Evolutionary conservation across 2,888 invertebrate species (phyloP), one percentile per base, ranked within the genome.

Genomic region (Chironomus tentans): DNA sequence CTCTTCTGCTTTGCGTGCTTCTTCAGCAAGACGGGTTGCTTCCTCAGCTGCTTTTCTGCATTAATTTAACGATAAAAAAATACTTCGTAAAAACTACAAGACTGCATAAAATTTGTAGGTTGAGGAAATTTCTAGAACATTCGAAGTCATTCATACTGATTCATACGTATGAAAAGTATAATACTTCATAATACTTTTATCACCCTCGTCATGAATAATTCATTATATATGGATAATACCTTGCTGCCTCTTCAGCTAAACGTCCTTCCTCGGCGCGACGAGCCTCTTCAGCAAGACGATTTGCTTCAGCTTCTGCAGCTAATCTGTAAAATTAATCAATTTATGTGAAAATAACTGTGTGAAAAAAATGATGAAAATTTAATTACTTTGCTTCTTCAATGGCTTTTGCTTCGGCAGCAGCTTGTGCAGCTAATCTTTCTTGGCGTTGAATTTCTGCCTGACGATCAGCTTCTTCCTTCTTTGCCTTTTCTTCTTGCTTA

Each of bases 401-500:
- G 13, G 85, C 84, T 70, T 84, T 84, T 76, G 83, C 80, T 79
- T 85, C 84, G 46, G 85, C 85, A 61, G 85, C 85, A 15, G 84
- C 85, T 80, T 84, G 82, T 62, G 85, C 84, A 13, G 85, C 85
- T 50, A 84, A 79, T 76, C 83, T 82, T 78, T 85, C 85, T 79
- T 85, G 84, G 65, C 84, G 79, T 10, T 83, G 87, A 77, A 87
- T 82, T 80, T 88, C 88, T 0, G 87, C 87, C 74, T 82, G 81
- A 77, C 84, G 82, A 4, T 83, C 83, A 77, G 86, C 86, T 79
- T 86, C 86, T 10, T 87, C 87, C 79, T 83, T 85, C 78, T 83
- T 84, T 46, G 86, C 85, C 78, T 85, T 85, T 76, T 86, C 87
- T 78, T 87, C 87, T 76, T 86, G 86, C 78, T 83, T 85, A 12